phyloP scores from a whole-genome alignment of 1,140 invertebrate species.

The Microplitis mediator region DNA sequence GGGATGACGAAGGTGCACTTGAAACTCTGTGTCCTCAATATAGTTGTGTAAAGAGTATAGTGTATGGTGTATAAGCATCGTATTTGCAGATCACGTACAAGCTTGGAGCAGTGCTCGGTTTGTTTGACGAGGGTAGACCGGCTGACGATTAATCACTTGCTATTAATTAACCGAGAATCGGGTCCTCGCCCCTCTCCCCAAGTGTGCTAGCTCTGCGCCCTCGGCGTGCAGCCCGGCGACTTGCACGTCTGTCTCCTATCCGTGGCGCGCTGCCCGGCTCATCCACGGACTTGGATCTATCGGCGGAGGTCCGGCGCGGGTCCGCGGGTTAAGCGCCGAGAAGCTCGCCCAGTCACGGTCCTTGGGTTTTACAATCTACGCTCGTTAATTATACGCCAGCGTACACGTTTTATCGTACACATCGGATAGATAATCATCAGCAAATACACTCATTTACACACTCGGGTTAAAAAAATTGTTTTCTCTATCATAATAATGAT shows the following conservation, averaged over 20 bases:
- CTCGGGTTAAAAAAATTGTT: no score
- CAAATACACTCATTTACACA: no score
- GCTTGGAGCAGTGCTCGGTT: conserved; percentile 39
- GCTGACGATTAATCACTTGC: conserved; percentile 52
- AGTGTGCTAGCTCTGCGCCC: no score
- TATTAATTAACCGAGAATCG: conserved; percentile 55
- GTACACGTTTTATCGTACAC: background rate
- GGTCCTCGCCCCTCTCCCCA: background rate
- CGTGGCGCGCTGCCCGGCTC: background rate
- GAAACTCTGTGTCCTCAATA: no score
- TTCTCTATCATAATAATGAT: no score
- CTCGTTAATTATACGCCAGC: conserved; percentile 42
- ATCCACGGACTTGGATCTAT: conserved; percentile 11
- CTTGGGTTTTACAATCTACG: conserved; percentile 49
- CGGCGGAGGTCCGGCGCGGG: background rate
- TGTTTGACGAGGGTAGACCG: conserved; percentile 50
- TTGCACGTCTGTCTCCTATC: no score
- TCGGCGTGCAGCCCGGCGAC: no score
- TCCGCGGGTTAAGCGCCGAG: conserved; percentile 17
- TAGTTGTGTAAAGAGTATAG: background rate
- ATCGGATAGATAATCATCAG: no score
- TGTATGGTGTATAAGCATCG: conserved; percentile 16
- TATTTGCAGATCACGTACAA: conserved; percentile 49
- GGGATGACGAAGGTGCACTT: no score
- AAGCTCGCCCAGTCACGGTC: conserved; percentile 44